A percentile compares a stretch with the other conserved stretches of the same genome.
These are phyloP conservation scores for Avahi laniger DNA, from an alignment of 2,797 vertebrate genomes.

Conservation along the genomic window DNA sequence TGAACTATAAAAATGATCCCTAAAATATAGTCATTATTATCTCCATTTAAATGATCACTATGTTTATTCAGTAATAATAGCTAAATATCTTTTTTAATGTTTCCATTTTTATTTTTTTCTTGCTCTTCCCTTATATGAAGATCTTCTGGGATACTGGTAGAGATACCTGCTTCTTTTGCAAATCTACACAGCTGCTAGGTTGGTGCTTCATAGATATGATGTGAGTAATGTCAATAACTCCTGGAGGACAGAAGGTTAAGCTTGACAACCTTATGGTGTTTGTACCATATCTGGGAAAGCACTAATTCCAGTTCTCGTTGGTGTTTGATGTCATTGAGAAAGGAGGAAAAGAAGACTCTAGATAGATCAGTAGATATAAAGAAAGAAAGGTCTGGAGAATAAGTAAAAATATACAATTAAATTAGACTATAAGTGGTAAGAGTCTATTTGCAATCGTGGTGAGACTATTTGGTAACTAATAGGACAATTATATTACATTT, in stretches of 20 bases:
- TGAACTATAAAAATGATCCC: too few relatives aligned
- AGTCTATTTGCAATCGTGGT: neutral
- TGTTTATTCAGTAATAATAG: neutral
- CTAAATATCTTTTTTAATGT: neutral
- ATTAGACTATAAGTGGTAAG: neutral
- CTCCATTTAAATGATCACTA: neutral
- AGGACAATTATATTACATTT: neutral
- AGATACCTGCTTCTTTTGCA: neutral
- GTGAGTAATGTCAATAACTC: neutral
- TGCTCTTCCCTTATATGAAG: neutral
- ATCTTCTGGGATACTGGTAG: neutral
- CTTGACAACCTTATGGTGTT: neutral
- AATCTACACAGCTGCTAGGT: neutral
- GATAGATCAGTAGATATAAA: neutral
- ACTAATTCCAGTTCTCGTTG: neutral
- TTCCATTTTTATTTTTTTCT: neutral
- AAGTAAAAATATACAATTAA: neutral
- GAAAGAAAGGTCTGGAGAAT: neutral
- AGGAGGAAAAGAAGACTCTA: neutral
- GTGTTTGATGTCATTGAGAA: neutral
- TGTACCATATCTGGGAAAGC: neutral
- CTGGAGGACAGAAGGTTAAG: neutral
- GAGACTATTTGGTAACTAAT: neutral
- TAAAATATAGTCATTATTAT: neutral
- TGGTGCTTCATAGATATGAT: neutral